These are phyloP conservation scores for Numenius arquata DNA, from an alignment of 2,113 vertebrate species.

Conservation along the genomic window DNA sequence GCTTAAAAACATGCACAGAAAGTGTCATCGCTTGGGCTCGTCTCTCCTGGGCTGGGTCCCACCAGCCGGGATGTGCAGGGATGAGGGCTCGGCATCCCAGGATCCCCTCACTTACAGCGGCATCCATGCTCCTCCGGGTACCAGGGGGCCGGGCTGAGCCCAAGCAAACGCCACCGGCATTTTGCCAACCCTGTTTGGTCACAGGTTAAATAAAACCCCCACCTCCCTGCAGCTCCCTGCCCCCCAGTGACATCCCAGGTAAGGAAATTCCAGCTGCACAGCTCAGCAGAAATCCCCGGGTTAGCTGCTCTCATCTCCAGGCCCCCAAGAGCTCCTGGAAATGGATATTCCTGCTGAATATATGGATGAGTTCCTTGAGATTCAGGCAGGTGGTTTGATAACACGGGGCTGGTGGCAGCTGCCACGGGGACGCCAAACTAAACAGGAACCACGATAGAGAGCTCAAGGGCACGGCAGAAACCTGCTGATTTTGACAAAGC, in stretches of 20 bases:
- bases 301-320: not conserved
- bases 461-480: not conserved
- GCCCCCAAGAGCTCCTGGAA: not conserved
- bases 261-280: not conserved
- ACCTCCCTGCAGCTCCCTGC: not conserved
- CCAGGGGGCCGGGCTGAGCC: not conserved
- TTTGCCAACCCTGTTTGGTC: not conserved
- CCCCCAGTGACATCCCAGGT: not conserved
- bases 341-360: not conserved
- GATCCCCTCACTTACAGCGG: accelerated
- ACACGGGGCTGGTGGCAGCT: not conserved
- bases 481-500: not conserved
- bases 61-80: not conserved
- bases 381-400: slow-evolving; percentile 1
- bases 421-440: not conserved
- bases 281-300: not conserved
- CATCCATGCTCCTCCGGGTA: not conserved
- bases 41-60: not conserved
- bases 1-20: not conserved
- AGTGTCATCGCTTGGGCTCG: not conserved
- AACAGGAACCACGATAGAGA: not conserved
- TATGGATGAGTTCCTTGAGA: not conserved
- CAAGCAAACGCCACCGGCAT: not conserved
- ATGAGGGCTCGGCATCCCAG: too few relatives aligned
- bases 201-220: not conserved